phyloP scores from a whole-genome alignment of 2,113 vertebrate species.

The Orthonyx spaldingii region DNA sequence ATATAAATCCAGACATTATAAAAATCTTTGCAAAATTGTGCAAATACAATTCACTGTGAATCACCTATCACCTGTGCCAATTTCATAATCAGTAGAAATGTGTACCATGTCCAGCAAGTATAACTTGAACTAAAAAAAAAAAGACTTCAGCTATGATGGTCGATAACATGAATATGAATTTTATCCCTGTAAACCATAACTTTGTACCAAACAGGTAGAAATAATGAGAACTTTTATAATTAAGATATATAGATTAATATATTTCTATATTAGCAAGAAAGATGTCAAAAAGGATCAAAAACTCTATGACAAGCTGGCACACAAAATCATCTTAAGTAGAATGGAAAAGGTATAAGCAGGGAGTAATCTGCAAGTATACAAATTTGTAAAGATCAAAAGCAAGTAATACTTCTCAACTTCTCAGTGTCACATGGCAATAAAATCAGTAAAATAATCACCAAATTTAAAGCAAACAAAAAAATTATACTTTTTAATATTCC shows the following conservation, averaged over 20 bases:
- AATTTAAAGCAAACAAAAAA: neutral
- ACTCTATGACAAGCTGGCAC: neutral
- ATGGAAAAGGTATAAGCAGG: neutral
- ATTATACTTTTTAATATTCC: rapidly evolving
- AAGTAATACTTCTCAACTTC: neutral
- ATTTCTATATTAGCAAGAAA: neutral
- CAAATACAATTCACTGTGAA: neutral
- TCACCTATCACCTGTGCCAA: neutral
- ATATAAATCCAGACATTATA: neutral
- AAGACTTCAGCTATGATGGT: neutral
- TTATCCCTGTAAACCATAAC: neutral
- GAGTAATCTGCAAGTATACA: neutral
- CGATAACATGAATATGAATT: neutral
- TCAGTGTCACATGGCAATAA: neutral
- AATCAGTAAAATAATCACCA: neutral
- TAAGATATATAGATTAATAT: neutral
- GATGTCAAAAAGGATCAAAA: neutral
- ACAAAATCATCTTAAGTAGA: neutral
- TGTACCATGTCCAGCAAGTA: neutral
- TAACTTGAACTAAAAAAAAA: neutral
- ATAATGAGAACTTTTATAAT: neutral
- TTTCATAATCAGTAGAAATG: neutral
- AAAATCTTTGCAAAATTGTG: neutral
- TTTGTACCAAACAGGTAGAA: neutral
- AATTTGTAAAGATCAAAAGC: neutral